phyloP scores from a whole-genome alignment of 2,888 invertebrate species.

The Hecatera dysodea region DNA sequence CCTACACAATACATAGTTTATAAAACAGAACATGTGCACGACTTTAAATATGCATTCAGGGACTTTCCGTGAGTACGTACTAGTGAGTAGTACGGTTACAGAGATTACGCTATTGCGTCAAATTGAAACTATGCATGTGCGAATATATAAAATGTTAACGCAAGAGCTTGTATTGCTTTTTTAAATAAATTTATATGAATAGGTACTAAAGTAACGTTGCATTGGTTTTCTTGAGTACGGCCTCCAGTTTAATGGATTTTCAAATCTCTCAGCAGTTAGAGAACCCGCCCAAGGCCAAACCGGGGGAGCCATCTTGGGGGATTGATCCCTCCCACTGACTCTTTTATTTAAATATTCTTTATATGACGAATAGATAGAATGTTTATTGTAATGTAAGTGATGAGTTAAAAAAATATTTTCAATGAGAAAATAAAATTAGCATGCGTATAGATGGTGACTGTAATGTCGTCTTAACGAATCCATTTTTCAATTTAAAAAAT shows the following conservation, averaged over 20 bases:
- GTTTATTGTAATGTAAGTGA: neutral
- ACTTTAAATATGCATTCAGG: constrained; percentile 29
- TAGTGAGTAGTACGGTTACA: constrained; percentile 12
- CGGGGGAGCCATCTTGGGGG: constrained; percentile 32
- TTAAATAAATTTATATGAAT: constrained; percentile 19
- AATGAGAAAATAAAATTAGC: no score
- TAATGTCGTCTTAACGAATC: no score
- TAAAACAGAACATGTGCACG: constrained; percentile 13
- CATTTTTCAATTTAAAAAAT: no score
- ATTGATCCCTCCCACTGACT: constrained; percentile 28
- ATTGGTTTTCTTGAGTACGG: constrained; percentile 20
- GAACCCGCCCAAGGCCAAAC: constrained; percentile 35
- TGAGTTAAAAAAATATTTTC: neutral
- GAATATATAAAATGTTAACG: constrained; percentile 17
- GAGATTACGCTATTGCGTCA: constrained; percentile 53
- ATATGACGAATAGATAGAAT: constrained; percentile 21
- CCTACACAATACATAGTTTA: constrained; percentile 15
- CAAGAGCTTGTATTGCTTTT: constrained; percentile 18
- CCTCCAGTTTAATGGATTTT: constrained; percentile 47
- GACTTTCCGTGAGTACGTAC: constrained; percentile 46
- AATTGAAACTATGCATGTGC: constrained; percentile 29
- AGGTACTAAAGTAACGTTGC: constrained; percentile 2
- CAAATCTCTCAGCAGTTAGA: constrained; percentile 38
- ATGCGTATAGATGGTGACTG: no score
- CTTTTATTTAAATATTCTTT: constrained; percentile 17